Conservation (phyloP, 2,113 vertebrate species). For the Gobius niger region DNA sequence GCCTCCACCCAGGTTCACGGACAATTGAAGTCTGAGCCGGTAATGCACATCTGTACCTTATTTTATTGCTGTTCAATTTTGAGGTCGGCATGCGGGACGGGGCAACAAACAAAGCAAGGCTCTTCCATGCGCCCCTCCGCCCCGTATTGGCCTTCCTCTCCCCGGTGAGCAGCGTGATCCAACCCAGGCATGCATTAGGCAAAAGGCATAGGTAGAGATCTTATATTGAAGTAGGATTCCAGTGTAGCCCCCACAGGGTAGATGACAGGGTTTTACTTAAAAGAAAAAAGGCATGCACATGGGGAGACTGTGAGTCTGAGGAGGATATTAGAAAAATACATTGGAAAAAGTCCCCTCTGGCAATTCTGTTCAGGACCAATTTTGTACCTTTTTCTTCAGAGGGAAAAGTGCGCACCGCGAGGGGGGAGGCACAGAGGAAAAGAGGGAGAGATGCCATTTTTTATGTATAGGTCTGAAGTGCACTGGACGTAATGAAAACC, state of each 20-base stretch:
- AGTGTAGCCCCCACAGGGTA: constrained; percentile 67
- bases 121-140: constrained; percentile 61
- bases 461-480: constrained; percentile 56
- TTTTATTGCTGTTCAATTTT: constrained; percentile 78
- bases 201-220: constrained; percentile 72
- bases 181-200: constrained; percentile 56
- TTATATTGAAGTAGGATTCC: constrained; percentile 74
- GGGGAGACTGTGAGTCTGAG: constrained; percentile 77
- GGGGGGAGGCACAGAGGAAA: constrained; percentile 28
- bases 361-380: constrained; percentile 70
- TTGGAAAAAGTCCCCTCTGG: constrained; percentile 68
- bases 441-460: constrained; percentile 33
- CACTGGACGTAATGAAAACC: constrained; percentile 76
- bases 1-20: constrained; percentile 53
- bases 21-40: constrained; percentile 71
- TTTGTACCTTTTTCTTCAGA: constrained; percentile 72
- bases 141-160: constrained; percentile 13
- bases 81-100: constrained; percentile 65
- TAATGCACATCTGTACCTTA: constrained; percentile 79
- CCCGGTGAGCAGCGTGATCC: constrained; percentile 51
- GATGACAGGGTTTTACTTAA: constrained; percentile 77
- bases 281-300: constrained; percentile 65
- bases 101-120: constrained; percentile 76
- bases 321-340: constrained; percentile 84
- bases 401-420: constrained; percentile 46